Percentiles rank a stretch among this genome's conserved stretches.
phyloP scores from a whole-genome alignment of 2,888 invertebrate species.

The Megaustenia siamemsis region DNA sequence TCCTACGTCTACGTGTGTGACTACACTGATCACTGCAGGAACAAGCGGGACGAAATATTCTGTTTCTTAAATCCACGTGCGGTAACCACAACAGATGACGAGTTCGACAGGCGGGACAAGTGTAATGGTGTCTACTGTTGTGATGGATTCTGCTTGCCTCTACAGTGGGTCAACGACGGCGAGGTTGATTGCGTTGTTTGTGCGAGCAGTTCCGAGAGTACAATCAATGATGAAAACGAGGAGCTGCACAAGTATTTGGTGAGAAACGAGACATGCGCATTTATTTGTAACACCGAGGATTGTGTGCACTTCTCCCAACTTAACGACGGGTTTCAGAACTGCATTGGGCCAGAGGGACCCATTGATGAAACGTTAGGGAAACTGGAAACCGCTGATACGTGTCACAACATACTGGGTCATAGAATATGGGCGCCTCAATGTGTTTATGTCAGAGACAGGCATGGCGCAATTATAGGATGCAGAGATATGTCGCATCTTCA shows the following conservation, averaged over 20 bases:
- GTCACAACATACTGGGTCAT: neutral
- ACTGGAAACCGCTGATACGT: neutral
- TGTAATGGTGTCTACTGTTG: neutral
- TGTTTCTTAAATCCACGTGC: neutral
- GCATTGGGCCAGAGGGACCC: conserved; percentile 5
- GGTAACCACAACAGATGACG: neutral
- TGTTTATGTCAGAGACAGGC: conserved; percentile 12
- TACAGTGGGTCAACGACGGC: neutral
- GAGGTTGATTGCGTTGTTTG: conserved; percentile 2
- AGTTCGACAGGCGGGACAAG: neutral
- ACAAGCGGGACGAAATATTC: neutral
- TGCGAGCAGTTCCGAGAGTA: neutral
- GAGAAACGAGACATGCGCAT: neutral
- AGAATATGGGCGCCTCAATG: neutral
- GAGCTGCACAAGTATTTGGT: neutral
- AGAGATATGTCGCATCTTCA: conserved; percentile 10
- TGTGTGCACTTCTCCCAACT: conserved; percentile 6
- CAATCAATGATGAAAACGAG: neutral
- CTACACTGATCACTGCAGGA: neutral
- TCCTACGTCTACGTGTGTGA: neutral
- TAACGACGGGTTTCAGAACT: neutral
- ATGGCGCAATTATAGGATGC: conserved; percentile 11
- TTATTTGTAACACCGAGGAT: neutral
- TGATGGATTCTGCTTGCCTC: neutral
- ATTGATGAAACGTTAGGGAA: neutral